Conservation (phyloP, 2,888 invertebrate genomes). For the Drosophila anomelani region DNA sequence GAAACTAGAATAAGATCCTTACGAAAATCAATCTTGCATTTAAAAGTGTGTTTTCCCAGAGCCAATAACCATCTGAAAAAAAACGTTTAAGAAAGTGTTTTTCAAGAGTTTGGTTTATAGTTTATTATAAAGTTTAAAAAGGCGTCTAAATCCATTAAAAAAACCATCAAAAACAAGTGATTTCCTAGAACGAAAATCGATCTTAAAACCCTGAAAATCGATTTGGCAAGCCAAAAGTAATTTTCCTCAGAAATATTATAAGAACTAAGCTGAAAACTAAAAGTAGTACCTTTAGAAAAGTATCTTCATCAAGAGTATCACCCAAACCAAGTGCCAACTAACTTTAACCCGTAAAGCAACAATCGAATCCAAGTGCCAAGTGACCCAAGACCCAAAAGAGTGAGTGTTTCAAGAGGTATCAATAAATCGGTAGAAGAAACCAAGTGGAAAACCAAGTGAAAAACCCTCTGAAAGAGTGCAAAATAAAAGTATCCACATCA, state of each 20-base stretch:
- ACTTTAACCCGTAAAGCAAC: not conserved
- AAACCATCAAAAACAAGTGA: not conserved
- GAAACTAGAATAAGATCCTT: not conserved
- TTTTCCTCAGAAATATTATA: not conserved
- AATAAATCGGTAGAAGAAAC: not conserved
- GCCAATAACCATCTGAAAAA: not conserved
- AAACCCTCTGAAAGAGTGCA: conserved; percentile 12
- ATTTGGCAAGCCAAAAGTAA: not conserved
- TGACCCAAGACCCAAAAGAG: not conserved
- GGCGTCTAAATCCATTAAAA: too few relatives aligned
- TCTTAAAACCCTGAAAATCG: not conserved
- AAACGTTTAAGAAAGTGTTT: not conserved
- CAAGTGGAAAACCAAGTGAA: not conserved
- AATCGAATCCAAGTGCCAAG: conserved; percentile 25
- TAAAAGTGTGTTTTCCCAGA: not conserved
- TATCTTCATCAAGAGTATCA: too few relatives aligned
- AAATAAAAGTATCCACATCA: conserved; percentile 42
- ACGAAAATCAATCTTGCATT: not conserved
- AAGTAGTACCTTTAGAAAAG: not conserved
- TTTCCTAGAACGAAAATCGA: not conserved
- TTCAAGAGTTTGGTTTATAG: too few relatives aligned
- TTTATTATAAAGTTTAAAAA: not conserved
- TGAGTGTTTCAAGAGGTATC: not conserved
- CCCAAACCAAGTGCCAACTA: conserved; percentile 3
- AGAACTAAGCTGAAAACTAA: not conserved